Conservation (phyloP, 2,113 vertebrate species). For the Rallus limicola region DNA sequence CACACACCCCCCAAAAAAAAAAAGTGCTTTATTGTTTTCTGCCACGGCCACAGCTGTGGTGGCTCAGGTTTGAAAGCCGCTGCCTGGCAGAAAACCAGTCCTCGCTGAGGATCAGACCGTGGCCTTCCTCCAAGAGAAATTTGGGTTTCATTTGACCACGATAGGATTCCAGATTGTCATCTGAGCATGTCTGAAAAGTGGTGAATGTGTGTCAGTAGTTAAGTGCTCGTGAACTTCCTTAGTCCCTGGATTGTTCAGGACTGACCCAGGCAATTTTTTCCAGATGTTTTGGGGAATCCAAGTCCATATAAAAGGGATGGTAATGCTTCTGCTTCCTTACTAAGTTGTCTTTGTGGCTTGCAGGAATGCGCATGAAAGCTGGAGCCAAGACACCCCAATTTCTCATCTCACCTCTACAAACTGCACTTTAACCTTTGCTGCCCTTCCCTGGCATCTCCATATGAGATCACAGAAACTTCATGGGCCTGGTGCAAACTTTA, state of each 20-base stretch:
- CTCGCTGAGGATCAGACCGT: slow-evolving; percentile 21
- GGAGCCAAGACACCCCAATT: slow-evolving; percentile 39
- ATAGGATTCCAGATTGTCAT: slow-evolving; percentile 64
- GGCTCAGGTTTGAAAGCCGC: slow-evolving; percentile 44
- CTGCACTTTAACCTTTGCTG: slow-evolving; percentile 66
- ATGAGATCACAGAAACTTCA: slow-evolving; percentile 23
- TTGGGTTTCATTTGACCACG: slow-evolving; percentile 65
- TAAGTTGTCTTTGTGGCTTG: slow-evolving; percentile 60
- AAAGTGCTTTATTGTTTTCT: slow-evolving; percentile 13
- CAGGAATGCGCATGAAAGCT: slow-evolving; percentile 62
- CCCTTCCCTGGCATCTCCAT: slow-evolving; percentile 48
- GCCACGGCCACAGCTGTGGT: slow-evolving; percentile 1
- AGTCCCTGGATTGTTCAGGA: slow-evolving; percentile 62
- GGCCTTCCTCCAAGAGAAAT: slow-evolving; percentile 65
- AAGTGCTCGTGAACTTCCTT: slow-evolving; percentile 64
- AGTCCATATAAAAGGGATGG: slow-evolving; percentile 41
- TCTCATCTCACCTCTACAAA: slow-evolving; percentile 59
- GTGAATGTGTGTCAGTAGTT: slow-evolving; percentile 61
- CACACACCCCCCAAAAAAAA: background rate
- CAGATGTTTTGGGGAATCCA: slow-evolving; percentile 63
- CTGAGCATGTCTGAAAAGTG: slow-evolving; percentile 61
- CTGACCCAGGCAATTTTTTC: slow-evolving; percentile 66
- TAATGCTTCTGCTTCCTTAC: slow-evolving; percentile 59
- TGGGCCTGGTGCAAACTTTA: slow-evolving; percentile 14
- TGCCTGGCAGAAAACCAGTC: slow-evolving; percentile 49